Evolutionary conservation across 2,888 invertebrate species (phyloP), one percentile per base, ranked within the genome.

Genomic region (Keiferia lycopersicella): DNA sequence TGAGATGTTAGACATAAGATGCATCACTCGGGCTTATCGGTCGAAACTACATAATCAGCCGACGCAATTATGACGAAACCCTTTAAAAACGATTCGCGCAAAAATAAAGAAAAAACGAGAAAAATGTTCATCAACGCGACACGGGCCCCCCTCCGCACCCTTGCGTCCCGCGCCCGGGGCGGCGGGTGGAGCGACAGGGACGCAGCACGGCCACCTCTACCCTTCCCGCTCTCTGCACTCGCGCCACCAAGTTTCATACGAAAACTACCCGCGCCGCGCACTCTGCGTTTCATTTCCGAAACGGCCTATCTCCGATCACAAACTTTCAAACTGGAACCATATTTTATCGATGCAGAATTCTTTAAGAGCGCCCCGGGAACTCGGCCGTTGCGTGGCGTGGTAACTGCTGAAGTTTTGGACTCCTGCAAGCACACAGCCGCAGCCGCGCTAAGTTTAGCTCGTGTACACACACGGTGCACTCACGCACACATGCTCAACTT

Each of bases 71-170:
- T 91, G 90, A 91, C 84, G 88, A 88, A 91, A 91, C 91, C 91
- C 90, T 89, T 91, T 89, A 91, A 91, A 91, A 91, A 87, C 90
- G 91, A 89, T 90, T 91, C 90, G 88, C 88, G 85, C 81, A 88
- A 88, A 56, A 91, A 90, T 85, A 87, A 88, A 86, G 84, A 86
- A 89, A 89, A 90, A 88, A 88, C 83, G 87, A 88, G 88, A 91
- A 91, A 90, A 91, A 91, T 89, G 90, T 90, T 91, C 91, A 91
- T 91, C 91, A 91, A 91, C 91, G 90, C 91, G 90, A 91, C 91
- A 90, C 87, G 86, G 81, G 83, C 83, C 83, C 81, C 80, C 79
- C 77, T 73, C 71, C 71, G 73, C 71, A 65, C 66, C 51, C 69
- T 74, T 66, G 75, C 81, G 80, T 74, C 76, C 67, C 65, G 70